Evolutionary conservation across 2,888 invertebrate genomes (phyloP).

Genomic region (Xestia ashworthii): DNA sequence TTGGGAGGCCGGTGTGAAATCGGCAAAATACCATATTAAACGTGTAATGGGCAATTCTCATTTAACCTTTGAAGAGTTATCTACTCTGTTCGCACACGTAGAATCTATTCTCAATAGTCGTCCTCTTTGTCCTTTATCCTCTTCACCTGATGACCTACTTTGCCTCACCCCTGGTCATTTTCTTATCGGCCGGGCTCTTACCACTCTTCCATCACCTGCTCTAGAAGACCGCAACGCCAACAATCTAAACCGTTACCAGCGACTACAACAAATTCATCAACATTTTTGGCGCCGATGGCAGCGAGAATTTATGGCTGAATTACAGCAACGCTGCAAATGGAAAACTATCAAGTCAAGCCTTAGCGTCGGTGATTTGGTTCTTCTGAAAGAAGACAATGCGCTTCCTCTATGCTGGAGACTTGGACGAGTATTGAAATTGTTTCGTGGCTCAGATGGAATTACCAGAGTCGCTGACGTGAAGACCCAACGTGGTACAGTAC

Average conservation of each 20-base stretch:
- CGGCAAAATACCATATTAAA: not conserved
- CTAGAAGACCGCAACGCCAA: not conserved
- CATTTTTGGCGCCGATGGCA: no score
- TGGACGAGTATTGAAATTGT: no score
- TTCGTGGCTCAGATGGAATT: not conserved
- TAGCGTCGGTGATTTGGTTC: no score
- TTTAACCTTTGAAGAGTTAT: no score
- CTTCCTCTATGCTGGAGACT: no score
- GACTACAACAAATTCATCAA: not conserved
- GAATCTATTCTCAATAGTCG: not conserved
- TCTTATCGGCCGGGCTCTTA: conserved; percentile 2
- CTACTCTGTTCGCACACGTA: no score
- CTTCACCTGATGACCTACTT: not conserved
- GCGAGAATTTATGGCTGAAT: no score
- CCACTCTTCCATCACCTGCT: not conserved
- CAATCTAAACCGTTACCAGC: not conserved
- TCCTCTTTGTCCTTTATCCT: not conserved
- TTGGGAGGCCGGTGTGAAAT: no score
- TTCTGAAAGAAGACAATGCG: no score
- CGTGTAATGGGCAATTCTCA: no score
- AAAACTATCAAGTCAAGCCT: not conserved
- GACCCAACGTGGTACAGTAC: conserved; percentile 4
- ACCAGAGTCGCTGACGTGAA: not conserved
- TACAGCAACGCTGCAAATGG: no score
- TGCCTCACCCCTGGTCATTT: conserved; percentile 7